phyloP scores from a whole-genome alignment of 92 coral and sea anemone genomes.

The Micromussa lordhowensis region DNA sequence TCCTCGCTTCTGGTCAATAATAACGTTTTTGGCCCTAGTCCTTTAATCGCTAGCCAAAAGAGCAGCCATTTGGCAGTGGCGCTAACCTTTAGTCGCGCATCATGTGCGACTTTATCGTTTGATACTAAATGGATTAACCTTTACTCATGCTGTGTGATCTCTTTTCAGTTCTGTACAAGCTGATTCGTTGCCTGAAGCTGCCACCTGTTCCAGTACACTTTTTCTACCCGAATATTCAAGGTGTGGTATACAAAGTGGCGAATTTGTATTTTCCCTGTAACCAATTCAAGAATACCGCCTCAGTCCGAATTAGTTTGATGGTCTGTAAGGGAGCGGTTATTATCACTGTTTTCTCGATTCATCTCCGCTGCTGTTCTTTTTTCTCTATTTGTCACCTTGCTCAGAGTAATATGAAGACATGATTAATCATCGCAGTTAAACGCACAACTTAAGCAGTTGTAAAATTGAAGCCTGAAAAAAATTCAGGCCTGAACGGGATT shows the following conservation, averaged over 20 bases:
- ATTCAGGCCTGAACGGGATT: no score
- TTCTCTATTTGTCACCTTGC: not conserved
- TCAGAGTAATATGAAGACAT: no score
- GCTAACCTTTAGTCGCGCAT: no score
- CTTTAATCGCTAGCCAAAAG: no score
- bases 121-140: not conserved
- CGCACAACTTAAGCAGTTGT: no score
- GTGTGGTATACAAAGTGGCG: constrained; percentile 29
- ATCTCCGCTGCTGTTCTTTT: not conserved
- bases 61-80: no score
- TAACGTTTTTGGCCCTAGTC: no score
- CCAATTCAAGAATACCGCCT: not conserved
- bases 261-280: not conserved
- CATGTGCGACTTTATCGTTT: not conserved
- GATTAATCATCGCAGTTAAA: no score
- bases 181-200: constrained; percentile 97
- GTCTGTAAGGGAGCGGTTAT: no score
- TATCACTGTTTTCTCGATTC: not conserved
- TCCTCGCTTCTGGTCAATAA: no score
- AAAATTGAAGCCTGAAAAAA: no score
- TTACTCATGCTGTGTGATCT: not conserved
- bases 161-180: constrained; percentile 68
- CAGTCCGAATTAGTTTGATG: not conserved
- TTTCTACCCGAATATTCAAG: constrained; percentile 95
- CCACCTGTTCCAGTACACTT: constrained; percentile 96